These are phyloP conservation scores for Oxyscelio sp. DNA, from an alignment of 2,888 invertebrate genomes.

Conservation along the genomic window DNA sequence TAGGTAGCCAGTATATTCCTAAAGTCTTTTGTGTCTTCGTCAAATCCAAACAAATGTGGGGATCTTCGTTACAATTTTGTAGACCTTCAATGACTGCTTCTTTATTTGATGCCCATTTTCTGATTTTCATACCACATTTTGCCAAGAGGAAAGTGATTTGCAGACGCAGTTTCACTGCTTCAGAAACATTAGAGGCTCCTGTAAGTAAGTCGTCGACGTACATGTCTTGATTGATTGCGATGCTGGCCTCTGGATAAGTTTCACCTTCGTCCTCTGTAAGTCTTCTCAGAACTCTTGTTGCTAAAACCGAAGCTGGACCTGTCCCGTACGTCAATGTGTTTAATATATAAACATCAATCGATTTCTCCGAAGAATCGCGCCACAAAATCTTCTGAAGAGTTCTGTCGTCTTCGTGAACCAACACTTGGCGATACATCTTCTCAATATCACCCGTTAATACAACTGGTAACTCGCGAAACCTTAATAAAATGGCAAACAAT, in stretches of 20 bases:
- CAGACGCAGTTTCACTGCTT: background rate
- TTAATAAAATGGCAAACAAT: constrained; percentile 19
- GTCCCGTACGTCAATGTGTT: constrained; percentile 30
- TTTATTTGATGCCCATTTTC: constrained; percentile 16
- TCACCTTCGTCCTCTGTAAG: constrained; percentile 18
- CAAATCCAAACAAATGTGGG: constrained; percentile 7
- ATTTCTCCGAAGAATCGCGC: background rate
- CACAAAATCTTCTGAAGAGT: constrained; percentile 10
- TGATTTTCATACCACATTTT: too few relatives aligned
- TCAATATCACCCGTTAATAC: constrained; percentile 27
- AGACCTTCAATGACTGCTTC: background rate
- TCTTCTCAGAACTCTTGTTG: constrained; percentile 16
- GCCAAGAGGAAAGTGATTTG: background rate
- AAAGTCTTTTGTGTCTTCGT: background rate
- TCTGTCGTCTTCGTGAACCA: too few relatives aligned
- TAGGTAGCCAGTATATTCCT: constrained; percentile 10
- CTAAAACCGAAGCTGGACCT: constrained; percentile 20
- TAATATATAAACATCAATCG: background rate
- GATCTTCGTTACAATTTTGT: background rate
- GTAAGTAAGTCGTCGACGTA: constrained; percentile 49
- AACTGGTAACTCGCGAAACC: constrained; percentile 6
- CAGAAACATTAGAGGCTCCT: background rate
- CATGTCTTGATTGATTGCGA: constrained; percentile 24
- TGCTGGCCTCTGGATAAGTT: constrained; percentile 15
- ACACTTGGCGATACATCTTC: constrained; percentile 27